A percentile compares a stretch with the other conserved stretches of the same genome.
Evolutionary conservation across 2,888 invertebrate species (phyloP).

Genomic region (Rhaphigaster nebulosa): DNA sequence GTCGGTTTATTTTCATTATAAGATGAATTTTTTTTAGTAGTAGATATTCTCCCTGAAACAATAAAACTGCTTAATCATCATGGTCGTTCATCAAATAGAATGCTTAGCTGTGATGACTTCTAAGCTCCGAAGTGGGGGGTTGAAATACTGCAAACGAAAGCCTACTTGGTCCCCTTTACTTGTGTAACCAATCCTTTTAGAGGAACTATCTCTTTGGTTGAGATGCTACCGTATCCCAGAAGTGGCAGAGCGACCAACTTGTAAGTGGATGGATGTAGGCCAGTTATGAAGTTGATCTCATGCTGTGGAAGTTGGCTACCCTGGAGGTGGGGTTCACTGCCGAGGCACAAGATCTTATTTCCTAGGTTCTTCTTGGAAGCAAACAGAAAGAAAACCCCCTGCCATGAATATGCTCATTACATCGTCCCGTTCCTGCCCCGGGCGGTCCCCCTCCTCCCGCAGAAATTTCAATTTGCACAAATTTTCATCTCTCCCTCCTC

Average conservation of each 20-base stretch:
- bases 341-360: background rate
- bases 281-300: background rate
- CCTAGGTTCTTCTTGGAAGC: background rate
- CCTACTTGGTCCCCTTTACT: too few species aligned
- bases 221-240: background rate
- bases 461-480: constrained; percentile 26
- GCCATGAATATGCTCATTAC: constrained; percentile 4
- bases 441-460: background rate
- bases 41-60: too few species aligned
- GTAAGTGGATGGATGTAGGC: background rate
- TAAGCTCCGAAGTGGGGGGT: too few species aligned
- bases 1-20: too few species aligned
- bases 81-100: too few species aligned
- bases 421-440: background rate
- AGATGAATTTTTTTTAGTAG: too few species aligned
- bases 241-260: background rate
- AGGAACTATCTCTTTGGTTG: background rate
- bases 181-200: background rate
- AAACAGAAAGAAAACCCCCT: background rate
- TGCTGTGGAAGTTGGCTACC: background rate
- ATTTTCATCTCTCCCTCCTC: constrained; percentile 11
- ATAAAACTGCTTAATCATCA: too few species aligned
- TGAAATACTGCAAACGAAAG: too few species aligned
- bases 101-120: too few species aligned
- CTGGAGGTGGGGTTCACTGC: background rate